These are phyloP conservation scores for Megalurothrips usitatus DNA, from an alignment of 2,888 invertebrate genomes.

Conservation along the genomic window DNA sequence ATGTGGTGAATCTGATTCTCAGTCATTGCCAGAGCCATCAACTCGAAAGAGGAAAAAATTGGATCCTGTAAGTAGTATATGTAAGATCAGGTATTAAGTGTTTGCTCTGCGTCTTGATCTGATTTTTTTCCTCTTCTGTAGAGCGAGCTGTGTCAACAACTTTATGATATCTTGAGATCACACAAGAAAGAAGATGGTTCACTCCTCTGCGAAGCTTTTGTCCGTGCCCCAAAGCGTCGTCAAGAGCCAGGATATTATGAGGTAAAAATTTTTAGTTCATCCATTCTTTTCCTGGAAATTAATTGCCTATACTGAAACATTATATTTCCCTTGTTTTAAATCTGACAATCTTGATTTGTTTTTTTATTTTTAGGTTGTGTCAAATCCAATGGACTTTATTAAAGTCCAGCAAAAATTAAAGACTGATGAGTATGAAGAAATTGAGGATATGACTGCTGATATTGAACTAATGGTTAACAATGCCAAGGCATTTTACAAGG, in stretches of 20 bases:
- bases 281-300: neutral
- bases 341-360: conserved; percentile 27
- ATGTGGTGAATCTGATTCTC: conserved; percentile 57
- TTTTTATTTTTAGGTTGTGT: conserved; percentile 62
- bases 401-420: conserved; percentile 95
- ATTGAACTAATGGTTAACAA: conserved; percentile 89
- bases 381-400: conserved; percentile 90
- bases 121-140: conserved; percentile 45
- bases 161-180: conserved; percentile 87
- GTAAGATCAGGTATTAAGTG: neutral
- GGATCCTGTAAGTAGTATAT: conserved; percentile 58
- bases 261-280: conserved; percentile 39
- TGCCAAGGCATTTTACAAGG: conserved; percentile 91
- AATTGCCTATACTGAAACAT: neutral
- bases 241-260: conserved; percentile 89
- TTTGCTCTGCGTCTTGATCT: neutral
- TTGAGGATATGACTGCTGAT: conserved; percentile 86
- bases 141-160: conserved; percentile 82
- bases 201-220: conserved; percentile 87
- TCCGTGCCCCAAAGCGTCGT: conserved; percentile 87
- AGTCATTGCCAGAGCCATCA: conserved; percentile 46
- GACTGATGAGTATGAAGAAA: conserved; percentile 92
- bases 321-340: neutral
- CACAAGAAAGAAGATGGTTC: conserved; percentile 89
- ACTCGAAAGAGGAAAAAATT: conserved; percentile 64